phyloP scores from a whole-genome alignment of 1,140 invertebrate species.

The Manduca sexta region DNA sequence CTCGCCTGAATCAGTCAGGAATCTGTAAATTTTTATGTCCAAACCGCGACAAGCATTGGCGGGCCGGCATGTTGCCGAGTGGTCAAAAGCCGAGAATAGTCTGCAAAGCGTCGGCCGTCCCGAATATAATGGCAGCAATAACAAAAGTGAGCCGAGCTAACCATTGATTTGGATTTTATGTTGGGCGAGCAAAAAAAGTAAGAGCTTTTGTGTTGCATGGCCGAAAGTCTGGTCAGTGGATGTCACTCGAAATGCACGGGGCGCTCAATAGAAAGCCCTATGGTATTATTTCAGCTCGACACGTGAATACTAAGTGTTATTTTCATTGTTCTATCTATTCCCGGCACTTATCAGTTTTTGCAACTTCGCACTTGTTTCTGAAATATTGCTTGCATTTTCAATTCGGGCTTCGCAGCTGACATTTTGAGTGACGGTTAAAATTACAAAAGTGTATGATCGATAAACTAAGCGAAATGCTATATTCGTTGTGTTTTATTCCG shows the following conservation, averaged over 20 bases:
- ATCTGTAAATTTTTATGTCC: slow-evolving; percentile 48
- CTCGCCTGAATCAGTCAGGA: background rate
- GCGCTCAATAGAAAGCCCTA: slow-evolving; percentile 34
- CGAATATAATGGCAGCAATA: slow-evolving; percentile 56
- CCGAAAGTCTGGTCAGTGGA: slow-evolving; percentile 47
- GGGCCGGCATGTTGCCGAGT: slow-evolving; percentile 21
- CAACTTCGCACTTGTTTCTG: slow-evolving; percentile 5
- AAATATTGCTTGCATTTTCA: slow-evolving; percentile 8
- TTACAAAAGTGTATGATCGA: background rate
- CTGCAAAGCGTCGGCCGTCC: slow-evolving; percentile 21
- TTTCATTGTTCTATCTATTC: slow-evolving; percentile 34
- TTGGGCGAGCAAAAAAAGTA: slow-evolving; percentile 50
- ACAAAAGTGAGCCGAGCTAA: slow-evolving; percentile 61
- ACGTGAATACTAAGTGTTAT: slow-evolving; percentile 57
- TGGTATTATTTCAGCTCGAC: slow-evolving; percentile 45
- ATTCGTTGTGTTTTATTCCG: too few species aligned
- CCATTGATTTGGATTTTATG: slow-evolving; percentile 68
- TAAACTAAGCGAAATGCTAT: too few species aligned
- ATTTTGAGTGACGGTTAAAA: background rate
- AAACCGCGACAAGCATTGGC: slow-evolving; percentile 28
- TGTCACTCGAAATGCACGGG: slow-evolving; percentile 41
- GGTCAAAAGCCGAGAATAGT: slow-evolving; percentile 35
- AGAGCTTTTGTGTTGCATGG: slow-evolving; percentile 51
- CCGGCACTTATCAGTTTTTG: slow-evolving; percentile 13
- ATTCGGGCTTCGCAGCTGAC: background rate